These are phyloP conservation scores for Porphyrio hochstetteri DNA, from an alignment of 2,113 vertebrate genomes.

Conservation along the genomic window DNA sequence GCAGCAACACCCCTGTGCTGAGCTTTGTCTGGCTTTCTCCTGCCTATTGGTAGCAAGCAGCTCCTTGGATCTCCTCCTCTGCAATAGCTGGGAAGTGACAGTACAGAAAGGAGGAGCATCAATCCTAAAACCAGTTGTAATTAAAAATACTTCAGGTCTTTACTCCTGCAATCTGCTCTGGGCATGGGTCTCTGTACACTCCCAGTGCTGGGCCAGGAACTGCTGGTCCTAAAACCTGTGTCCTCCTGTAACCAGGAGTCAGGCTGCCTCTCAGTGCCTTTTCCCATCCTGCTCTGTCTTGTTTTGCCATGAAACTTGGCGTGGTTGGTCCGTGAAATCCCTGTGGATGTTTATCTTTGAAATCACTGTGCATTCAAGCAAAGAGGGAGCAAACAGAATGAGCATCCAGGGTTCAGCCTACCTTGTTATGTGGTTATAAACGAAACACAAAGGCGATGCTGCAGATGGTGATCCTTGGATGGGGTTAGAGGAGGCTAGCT, in stretches of 20 bases:
- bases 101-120: background rate
- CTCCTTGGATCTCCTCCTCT: background rate
- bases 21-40: background rate
- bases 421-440: background rate
- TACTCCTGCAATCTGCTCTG: background rate
- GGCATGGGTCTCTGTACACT: accelerated
- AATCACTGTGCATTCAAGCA: background rate
- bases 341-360: background rate
- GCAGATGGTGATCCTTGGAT: background rate
- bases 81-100: background rate
- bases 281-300: background rate
- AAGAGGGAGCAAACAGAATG: background rate
- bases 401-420: background rate
- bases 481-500: background rate
- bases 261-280: background rate
- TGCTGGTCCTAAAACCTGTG: background rate
- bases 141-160: background rate
- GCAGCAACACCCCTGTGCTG: background rate
- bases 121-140: background rate
- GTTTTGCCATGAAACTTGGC: background rate
- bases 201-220: background rate
- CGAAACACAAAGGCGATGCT: background rate
- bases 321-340: background rate
- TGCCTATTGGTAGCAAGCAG: background rate
- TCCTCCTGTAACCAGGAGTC: background rate